Conservation (phyloP, 2,113 vertebrate genomes). For the Chascanopsetta lugubris region DNA sequence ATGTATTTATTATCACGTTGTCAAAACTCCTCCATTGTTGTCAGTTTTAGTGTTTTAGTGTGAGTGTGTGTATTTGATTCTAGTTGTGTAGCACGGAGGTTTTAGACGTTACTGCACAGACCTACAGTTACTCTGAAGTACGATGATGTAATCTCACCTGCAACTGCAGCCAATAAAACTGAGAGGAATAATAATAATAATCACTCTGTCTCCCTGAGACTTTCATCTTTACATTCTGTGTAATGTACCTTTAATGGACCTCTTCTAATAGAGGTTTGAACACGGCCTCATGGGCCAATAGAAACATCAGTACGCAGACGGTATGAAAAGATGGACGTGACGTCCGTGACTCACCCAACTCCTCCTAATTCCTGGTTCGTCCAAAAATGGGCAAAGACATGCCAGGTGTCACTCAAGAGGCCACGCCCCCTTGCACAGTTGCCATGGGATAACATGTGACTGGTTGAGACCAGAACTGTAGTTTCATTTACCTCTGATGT, state of each 20-base stretch:
- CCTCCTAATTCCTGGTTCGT: too few relatives aligned
- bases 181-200: not conserved
- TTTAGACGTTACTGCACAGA: not conserved
- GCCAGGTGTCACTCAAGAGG: too few relatives aligned
- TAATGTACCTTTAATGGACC: not conserved
- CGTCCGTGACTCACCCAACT: too few relatives aligned
- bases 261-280: not conserved
- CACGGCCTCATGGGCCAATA: too few relatives aligned
- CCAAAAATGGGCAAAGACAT: too few relatives aligned
- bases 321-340: too few relatives aligned
- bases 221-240: not conserved
- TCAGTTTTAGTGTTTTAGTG: not conserved
- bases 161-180: slow-evolving; percentile 63
- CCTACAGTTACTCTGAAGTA: slow-evolving; percentile 22
- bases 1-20: slow-evolving; percentile 73
- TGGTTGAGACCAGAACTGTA: too few relatives aligned
- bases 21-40: slow-evolving; percentile 16
- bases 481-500: too few relatives aligned
- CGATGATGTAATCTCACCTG: slow-evolving; percentile 39
- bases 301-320: too few relatives aligned
- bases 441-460: too few relatives aligned
- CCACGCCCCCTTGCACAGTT: too few relatives aligned
- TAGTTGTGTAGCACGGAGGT: slow-evolving; percentile 10
- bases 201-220: not conserved
- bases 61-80: slow-evolving; percentile 8